Conservation (phyloP, 1,140 invertebrate species). For the Monomorium pharaonis region DNA sequence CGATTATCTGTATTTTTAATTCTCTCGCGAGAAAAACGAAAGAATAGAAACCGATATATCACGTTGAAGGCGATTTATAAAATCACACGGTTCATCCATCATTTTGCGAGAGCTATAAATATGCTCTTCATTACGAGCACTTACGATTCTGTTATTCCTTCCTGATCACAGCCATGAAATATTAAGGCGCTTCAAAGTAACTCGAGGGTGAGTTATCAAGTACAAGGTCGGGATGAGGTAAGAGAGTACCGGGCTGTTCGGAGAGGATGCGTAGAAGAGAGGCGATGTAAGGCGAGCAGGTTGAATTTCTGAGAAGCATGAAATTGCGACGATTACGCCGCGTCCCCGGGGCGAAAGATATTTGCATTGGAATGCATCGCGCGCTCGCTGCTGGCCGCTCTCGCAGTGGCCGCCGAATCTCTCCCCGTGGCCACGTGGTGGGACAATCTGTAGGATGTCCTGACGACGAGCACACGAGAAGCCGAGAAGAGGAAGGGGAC, state of each 20-base stretch:
- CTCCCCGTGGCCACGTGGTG: constrained; percentile 62
- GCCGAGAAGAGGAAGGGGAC: constrained; percentile 23
- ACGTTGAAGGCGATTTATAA: neutral
- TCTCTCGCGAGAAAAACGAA: neutral
- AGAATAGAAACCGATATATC: constrained; percentile 8
- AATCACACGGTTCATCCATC: constrained; percentile 27
- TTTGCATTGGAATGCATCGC: constrained; percentile 84
- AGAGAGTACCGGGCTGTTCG: too few relatives aligned
- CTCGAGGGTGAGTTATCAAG: constrained; percentile 39
- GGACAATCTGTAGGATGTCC: constrained; percentile 77
- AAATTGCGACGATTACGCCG: constrained; percentile 83
- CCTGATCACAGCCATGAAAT: constrained; percentile 30
- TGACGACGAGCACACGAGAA: constrained; percentile 77
- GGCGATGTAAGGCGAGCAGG: constrained; percentile 21
- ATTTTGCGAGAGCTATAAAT: constrained; percentile 28
- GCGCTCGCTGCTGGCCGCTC: constrained; percentile 51
- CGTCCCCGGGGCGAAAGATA: constrained; percentile 78
- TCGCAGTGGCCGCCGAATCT: constrained; percentile 74
- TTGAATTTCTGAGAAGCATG: constrained; percentile 81
- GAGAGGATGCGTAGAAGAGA: constrained; percentile 9
- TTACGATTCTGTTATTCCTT: constrained; percentile 53
- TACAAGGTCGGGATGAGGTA: neutral
- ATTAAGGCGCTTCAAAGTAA: constrained; percentile 25
- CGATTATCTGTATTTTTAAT: neutral
- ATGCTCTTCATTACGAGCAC: constrained; percentile 32